These are phyloP conservation scores for Conistra vaccinii DNA, from an alignment of 2,888 invertebrate species.

Conservation along the genomic window DNA sequence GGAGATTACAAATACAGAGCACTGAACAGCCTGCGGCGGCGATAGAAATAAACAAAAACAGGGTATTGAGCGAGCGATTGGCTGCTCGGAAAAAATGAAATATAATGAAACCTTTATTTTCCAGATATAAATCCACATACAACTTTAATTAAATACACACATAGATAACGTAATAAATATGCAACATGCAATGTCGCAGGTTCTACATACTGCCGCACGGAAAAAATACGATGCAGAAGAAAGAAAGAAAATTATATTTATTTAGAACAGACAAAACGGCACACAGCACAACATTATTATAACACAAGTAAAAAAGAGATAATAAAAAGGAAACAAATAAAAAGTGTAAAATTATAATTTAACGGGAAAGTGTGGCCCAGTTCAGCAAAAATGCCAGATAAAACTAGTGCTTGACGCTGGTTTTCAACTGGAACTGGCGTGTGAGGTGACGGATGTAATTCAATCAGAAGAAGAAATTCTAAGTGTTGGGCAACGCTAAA, in stretches of 20 bases:
- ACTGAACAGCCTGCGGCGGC: neutral
- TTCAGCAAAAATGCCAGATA: too few relatives aligned
- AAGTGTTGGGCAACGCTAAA: neutral
- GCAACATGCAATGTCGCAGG: neutral
- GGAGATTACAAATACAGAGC: neutral
- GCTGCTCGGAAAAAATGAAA: neutral
- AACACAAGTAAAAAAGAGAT: too few relatives aligned
- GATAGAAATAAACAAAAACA: neutral
- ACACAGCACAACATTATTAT: too few relatives aligned
- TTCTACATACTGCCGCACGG: too few relatives aligned
- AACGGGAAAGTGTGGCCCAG: too few relatives aligned
- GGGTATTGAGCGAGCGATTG: neutral
- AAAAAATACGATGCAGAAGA: neutral
- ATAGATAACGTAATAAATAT: neutral
- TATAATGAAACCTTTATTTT: neutral
- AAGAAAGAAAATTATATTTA: too few relatives aligned
- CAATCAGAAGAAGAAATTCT: neutral
- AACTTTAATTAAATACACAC: neutral
- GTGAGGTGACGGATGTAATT: too few relatives aligned
- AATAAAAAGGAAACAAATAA: too few relatives aligned
- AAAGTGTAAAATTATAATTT: too few relatives aligned
- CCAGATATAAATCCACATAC: neutral
- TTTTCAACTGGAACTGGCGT: too few relatives aligned
- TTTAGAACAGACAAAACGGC: too few relatives aligned
- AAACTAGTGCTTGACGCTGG: too few relatives aligned